Conservation (phyloP, 2,888 invertebrate species). For the Brenthis hecate region DNA sequence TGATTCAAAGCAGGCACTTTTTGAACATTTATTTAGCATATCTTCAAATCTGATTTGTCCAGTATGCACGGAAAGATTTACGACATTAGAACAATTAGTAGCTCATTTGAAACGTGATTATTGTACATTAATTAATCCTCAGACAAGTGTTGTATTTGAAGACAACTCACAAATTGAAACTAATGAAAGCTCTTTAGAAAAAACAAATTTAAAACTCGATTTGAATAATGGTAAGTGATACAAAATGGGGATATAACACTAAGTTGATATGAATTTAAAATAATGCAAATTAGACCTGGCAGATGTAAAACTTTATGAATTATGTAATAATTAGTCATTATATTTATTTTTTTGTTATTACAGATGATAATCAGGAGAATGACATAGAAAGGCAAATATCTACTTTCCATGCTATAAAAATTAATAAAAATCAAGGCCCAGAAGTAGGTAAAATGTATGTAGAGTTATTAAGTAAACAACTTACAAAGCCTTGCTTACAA, state of each 20-base stretch:
- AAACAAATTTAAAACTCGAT: conserved; percentile 19
- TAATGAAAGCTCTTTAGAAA: conserved; percentile 30
- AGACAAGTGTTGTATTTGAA: conserved; percentile 22
- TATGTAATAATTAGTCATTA: neutral
- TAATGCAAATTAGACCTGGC: no score
- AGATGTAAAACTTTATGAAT: neutral
- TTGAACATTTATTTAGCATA: conserved; percentile 77
- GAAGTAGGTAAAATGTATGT: conserved; percentile 62
- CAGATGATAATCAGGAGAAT: conserved; percentile 6
- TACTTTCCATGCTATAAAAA: conserved; percentile 16
- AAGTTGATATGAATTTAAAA: no score
- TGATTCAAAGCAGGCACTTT: conserved; percentile 78
- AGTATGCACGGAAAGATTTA: conserved; percentile 79
- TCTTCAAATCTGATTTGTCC: conserved; percentile 82
- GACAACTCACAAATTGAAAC: conserved; percentile 21
- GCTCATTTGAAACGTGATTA: conserved; percentile 79
- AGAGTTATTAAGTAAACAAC: conserved; percentile 55
- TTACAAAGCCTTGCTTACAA: conserved; percentile 54
- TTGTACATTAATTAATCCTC: conserved; percentile 48
- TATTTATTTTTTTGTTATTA: neutral
- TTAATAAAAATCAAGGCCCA: conserved; percentile 24
- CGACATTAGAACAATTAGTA: conserved; percentile 78
- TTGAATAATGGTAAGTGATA: conserved; percentile 17
- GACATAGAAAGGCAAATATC: conserved; percentile 14
- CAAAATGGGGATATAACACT: neutral